phyloP scores from a whole-genome alignment of 2,113 vertebrate genomes.

The Hydrochoerus hydrochaeris region DNA sequence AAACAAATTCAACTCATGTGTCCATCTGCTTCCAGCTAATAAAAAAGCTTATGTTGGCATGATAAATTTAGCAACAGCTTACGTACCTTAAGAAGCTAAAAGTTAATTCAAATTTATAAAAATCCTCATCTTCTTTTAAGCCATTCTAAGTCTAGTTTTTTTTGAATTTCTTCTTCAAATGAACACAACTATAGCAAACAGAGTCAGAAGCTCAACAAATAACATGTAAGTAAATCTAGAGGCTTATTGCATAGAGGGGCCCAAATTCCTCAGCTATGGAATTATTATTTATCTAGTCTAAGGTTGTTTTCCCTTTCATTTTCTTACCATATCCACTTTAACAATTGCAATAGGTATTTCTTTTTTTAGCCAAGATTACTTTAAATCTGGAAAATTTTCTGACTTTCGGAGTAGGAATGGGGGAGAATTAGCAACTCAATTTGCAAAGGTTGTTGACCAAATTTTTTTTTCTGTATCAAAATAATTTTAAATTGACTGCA shows the following conservation, averaged over 20 bases:
- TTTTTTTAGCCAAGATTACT: not conserved
- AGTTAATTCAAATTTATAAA: not conserved
- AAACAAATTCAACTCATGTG: not conserved
- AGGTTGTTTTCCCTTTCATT: slow-evolving; percentile 3
- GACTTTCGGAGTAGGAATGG: not conserved
- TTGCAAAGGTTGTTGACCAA: not conserved
- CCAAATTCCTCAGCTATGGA: not conserved
- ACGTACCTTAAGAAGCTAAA: not conserved
- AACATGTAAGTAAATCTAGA: not conserved
- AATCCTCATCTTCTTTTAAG: not conserved
- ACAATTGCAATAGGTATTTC: not conserved
- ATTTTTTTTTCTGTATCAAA: slow-evolving; percentile 7
- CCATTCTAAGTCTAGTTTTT: not conserved
- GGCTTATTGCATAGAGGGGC: not conserved
- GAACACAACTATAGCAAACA: not conserved
- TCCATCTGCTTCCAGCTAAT: not conserved
- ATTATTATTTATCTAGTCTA: not conserved
- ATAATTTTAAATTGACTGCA: not conserved
- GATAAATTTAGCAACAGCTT: not conserved
- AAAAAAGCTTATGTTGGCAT: not conserved
- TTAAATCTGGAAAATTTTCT: slow-evolving; percentile 23
- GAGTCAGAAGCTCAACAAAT: not conserved
- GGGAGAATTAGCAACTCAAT: not conserved
- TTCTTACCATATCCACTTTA: not conserved
- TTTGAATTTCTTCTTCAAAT: not conserved